A percentile compares a stretch with the other conserved stretches of the same genome.
phyloP scores from a whole-genome alignment of 2,888 invertebrate species.

The Ichneumoninae sp. region DNA sequence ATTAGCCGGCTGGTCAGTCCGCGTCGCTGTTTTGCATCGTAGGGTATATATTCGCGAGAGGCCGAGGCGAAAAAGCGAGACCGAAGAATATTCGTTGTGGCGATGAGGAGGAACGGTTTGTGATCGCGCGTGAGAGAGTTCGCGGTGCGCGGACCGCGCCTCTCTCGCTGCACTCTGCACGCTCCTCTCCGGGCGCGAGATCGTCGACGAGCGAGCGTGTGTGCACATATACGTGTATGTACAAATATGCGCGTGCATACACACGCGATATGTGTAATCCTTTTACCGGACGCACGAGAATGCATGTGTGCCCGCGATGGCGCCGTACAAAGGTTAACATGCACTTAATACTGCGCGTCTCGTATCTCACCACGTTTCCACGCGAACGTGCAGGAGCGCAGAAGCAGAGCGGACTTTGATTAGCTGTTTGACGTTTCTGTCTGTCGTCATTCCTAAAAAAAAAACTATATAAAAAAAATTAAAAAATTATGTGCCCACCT shows the following conservation, averaged over 20 bases:
- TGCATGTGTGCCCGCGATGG: slow-evolving; percentile 60
- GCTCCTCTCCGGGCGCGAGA: slow-evolving; percentile 46
- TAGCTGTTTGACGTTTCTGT: slow-evolving; percentile 64
- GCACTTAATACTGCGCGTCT: slow-evolving; percentile 57
- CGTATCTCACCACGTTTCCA: slow-evolving; percentile 38
- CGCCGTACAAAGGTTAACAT: slow-evolving; percentile 75
- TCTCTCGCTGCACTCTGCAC: slow-evolving; percentile 40
- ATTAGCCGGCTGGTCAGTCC: slow-evolving; percentile 77
- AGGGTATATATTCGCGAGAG: slow-evolving; percentile 15
- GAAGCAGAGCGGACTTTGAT: slow-evolving; percentile 58
- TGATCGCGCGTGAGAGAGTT: slow-evolving; percentile 68
- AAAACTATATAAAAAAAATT: neutral
- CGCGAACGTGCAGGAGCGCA: slow-evolving; percentile 16
- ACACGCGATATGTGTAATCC: slow-evolving; percentile 25
- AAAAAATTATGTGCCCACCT: slow-evolving; percentile 48
- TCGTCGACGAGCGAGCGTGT: slow-evolving; percentile 16
- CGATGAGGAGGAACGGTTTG: slow-evolving; percentile 38
- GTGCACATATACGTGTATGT: neutral
- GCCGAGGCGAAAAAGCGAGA: slow-evolving; percentile 31
- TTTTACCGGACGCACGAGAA: slow-evolving; percentile 30
- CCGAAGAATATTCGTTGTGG: slow-evolving; percentile 31
- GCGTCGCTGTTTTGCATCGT: slow-evolving; percentile 77
- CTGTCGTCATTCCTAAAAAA: slow-evolving; percentile 60
- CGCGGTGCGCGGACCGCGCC: slow-evolving; percentile 48
- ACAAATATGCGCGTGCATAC: neutral